Evolutionary conservation across 2,888 invertebrate species (phyloP).

Genomic region (Morpho deidamia): DNA sequence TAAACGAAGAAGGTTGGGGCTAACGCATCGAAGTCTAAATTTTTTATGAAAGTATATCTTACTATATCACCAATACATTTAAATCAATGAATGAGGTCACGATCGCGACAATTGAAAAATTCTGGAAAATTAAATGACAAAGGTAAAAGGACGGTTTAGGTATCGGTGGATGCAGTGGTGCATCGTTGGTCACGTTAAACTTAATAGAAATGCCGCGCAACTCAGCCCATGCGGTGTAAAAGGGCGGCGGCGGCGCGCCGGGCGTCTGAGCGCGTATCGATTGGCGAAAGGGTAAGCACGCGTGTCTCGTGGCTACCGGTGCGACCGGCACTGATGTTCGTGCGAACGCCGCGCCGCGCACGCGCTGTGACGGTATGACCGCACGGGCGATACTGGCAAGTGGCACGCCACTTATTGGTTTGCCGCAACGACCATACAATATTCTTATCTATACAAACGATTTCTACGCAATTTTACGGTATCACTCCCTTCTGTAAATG

Average conservation of each 20-base stretch:
- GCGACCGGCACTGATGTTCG: conserved; percentile 65
- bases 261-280: conserved; percentile 35
- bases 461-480: conserved; percentile 13
- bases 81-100: conserved; percentile 12
- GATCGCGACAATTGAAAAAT: conserved; percentile 16
- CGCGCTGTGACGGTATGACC: conserved; percentile 53
- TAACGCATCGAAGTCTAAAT: conserved; percentile 10
- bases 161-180: conserved; percentile 54
- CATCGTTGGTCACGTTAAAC: conserved; percentile 46
- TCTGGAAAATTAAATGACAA: conserved; percentile 16
- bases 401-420: conserved; percentile 18
- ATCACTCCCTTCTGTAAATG: neutral
- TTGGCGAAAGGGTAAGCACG: conserved; percentile 45
- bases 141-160: conserved; percentile 33
- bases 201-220: conserved; percentile 39
- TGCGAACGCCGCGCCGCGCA: conserved; percentile 54
- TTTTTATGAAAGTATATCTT: conserved; percentile 30
- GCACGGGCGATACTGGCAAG: conserved; percentile 26
- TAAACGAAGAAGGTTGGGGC: neutral
- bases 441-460: conserved; percentile 26
- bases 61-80: conserved; percentile 22
- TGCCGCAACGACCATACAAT: conserved; percentile 14
- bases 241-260: conserved; percentile 29
- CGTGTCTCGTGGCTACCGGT: conserved; percentile 72
- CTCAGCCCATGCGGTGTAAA: conserved; percentile 40